Evolutionary conservation across 2,113 vertebrate genomes (phyloP).

Genomic region (Stomatorhinus ivindoensis): DNA sequence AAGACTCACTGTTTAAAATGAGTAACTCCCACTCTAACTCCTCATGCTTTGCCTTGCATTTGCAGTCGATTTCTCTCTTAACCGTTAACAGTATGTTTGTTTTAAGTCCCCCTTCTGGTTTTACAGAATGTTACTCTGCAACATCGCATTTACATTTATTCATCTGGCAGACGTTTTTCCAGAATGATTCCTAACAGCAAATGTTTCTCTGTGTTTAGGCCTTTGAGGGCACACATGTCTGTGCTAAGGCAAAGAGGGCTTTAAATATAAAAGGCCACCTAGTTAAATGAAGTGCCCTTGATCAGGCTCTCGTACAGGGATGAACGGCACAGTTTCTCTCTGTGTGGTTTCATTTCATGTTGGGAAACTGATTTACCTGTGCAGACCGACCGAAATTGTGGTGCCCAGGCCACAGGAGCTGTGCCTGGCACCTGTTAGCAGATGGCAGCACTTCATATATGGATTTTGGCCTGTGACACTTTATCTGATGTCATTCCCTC

Average conservation of each 20-base stretch:
- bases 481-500: background rate
- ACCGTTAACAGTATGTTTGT: background rate
- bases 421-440: background rate
- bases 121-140: background rate
- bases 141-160: background rate
- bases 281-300: background rate
- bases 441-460: background rate
- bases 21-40: background rate
- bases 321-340: background rate
- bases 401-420: background rate
- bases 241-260: background rate
- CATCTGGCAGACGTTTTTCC: background rate
- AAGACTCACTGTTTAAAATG: background rate
- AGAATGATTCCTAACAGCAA: background rate
- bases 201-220: background rate
- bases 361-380: background rate
- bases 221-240: background rate
- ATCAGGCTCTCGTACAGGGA: background rate
- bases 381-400: background rate
- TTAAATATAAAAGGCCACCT: background rate
- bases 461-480: too few species aligned
- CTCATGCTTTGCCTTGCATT: background rate
- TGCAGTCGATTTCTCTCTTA: background rate
- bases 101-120: background rate
- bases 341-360: background rate